phyloP scores from a whole-genome alignment of 2,113 vertebrate species.

The Origma solitaria region DNA sequence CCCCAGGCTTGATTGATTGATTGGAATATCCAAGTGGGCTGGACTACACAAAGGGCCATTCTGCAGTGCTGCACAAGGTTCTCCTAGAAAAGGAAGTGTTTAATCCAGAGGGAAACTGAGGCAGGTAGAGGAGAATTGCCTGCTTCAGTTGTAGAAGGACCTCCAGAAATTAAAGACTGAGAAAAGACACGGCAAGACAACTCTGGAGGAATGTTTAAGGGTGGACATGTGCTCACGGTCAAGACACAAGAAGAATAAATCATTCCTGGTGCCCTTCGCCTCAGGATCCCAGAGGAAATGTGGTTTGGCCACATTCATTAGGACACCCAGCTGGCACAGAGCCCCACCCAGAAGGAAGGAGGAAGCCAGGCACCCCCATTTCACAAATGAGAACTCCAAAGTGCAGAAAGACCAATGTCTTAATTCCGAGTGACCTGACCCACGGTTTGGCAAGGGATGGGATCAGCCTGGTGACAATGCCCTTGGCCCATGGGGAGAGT shows the following conservation, averaged over 20 bases:
- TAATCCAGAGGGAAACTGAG: background rate
- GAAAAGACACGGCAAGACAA: background rate
- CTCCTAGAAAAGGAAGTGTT: background rate
- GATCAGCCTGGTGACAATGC: background rate
- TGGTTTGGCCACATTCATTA: background rate
- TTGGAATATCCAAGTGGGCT: background rate
- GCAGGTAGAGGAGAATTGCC: background rate
- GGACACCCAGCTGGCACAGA: background rate
- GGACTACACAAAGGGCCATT: background rate
- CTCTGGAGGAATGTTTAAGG: background rate
- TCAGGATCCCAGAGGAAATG: background rate
- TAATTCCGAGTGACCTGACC: background rate
- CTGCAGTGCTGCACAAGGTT: background rate
- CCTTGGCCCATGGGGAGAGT: background rate
- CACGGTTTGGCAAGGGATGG: background rate
- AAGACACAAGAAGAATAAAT: background rate
- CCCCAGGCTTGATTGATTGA: background rate
- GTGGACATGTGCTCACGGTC: background rate
- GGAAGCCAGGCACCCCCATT: background rate
- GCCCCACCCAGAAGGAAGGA: rapidly evolving
- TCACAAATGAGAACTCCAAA: background rate
- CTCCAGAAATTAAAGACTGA: background rate
- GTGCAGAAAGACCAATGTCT: background rate
- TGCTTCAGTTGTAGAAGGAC: background rate
- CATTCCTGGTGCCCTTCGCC: background rate